These are phyloP conservation scores for Drosophila rellima DNA, from an alignment of 2,888 invertebrate genomes.

Conservation along the genomic window DNA sequence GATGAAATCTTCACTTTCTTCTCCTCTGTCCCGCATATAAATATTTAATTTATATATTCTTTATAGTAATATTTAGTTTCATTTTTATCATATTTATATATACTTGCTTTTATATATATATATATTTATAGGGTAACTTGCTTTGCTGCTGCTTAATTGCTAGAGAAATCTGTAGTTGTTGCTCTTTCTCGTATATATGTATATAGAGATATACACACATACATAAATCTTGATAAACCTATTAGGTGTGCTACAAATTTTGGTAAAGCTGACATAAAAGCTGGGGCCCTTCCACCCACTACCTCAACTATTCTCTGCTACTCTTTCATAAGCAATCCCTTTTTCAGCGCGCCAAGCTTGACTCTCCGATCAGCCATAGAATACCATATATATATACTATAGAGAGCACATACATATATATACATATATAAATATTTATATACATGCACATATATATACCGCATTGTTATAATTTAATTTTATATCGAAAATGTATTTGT, in stretches of 20 bases:
- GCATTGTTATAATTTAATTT: constrained; percentile 73
- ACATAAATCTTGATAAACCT: constrained; percentile 12
- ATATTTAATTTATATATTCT: constrained; percentile 80
- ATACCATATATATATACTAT: constrained; percentile 32
- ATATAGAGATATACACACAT: constrained; percentile 18
- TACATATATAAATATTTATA: constrained; percentile 20
- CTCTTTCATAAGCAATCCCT: constrained; percentile 1
- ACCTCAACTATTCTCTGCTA: constrained; percentile 1
- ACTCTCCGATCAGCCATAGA: constrained; percentile 44
- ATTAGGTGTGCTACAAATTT: constrained; percentile 43
- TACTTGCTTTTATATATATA: constrained; percentile 46
- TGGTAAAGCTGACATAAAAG: constrained; percentile 37
- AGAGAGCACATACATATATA: constrained; percentile 24
- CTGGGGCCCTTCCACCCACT: constrained; percentile 10
- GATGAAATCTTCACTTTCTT: constrained; percentile 72
- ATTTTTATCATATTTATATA: constrained; percentile 30
- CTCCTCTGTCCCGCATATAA: constrained; percentile 65
- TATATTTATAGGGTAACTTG: constrained; percentile 64
- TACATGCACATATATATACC: constrained; percentile 25
- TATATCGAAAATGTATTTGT: constrained; percentile 81
- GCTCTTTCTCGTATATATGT: constrained; percentile 33
- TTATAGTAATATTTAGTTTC: constrained; percentile 71
- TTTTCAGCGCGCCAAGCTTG: constrained; percentile 58
- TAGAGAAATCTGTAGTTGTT: constrained; percentile 70
- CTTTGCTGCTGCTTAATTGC: constrained; percentile 63